A percentile compares a stretch with the other conserved stretches of the same genome.
phyloP scores from a whole-genome alignment of 2,888 invertebrate species.

The Cephalotes varians region DNA sequence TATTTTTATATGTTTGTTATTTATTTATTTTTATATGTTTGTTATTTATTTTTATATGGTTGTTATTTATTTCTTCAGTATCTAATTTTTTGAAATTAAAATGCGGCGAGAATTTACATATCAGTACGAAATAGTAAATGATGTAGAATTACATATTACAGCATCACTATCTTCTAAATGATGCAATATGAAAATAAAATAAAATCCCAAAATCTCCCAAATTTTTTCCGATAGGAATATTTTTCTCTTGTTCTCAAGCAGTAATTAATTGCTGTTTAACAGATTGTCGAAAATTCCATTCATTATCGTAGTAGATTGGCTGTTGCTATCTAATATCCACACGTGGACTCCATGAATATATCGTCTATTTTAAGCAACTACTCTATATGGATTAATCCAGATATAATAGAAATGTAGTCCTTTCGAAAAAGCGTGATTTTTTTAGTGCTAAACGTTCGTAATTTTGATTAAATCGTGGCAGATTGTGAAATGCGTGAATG shows the following conservation, averaged over 20 bases:
- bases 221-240: background rate
- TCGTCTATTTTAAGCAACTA: background rate
- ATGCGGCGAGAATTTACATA: background rate
- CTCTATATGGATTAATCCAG: background rate
- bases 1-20: background rate
- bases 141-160: constrained; percentile 1
- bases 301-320: background rate
- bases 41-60: no score
- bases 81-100: background rate
- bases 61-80: background rate
- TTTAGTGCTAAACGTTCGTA: background rate
- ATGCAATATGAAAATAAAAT: background rate
- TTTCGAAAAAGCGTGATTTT: background rate
- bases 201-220: no score
- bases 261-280: background rate
- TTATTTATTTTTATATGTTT: background rate
- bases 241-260: background rate
- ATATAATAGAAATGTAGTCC: background rate
- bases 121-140: background rate
- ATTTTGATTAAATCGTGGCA: constrained; percentile 28
- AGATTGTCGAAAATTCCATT: background rate
- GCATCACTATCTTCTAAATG: background rate
- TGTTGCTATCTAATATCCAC: background rate
- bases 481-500: constrained; percentile 24
- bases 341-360: background rate